phyloP scores from a whole-genome alignment of 2,888 invertebrate genomes.

The Cynaeus angustus region DNA sequence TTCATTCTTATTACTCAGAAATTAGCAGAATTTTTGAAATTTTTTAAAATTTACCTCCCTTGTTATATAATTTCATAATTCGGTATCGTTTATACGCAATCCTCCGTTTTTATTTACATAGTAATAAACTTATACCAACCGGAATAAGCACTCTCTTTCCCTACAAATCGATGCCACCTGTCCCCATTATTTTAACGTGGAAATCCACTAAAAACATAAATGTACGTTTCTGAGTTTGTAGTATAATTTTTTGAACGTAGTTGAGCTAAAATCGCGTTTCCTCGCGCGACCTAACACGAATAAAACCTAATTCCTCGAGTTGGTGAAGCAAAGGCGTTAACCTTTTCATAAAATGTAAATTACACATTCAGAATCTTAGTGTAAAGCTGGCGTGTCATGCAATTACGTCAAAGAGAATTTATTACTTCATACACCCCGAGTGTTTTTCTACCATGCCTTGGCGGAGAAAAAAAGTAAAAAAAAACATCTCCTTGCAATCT shows the following conservation, averaged over 20 bases:
- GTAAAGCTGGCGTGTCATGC: slow-evolving; percentile 45
- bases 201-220: too few species aligned
- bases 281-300: slow-evolving; percentile 9
- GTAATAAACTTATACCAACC: too few species aligned
- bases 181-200: too few species aligned
- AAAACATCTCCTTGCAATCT: slow-evolving; percentile 4
- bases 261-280: neutral
- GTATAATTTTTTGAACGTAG: neutral
- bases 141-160: too few species aligned
- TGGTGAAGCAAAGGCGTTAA: slow-evolving; percentile 52
- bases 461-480: slow-evolving; percentile 20
- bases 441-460: slow-evolving; percentile 19
- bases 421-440: slow-evolving; percentile 34
- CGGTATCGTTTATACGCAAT: too few species aligned
- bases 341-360: slow-evolving; percentile 53
- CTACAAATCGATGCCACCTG: too few species aligned
- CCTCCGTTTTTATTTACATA: too few species aligned
- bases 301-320: slow-evolving; percentile 44
- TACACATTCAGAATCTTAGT: slow-evolving; percentile 48
- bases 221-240: neutral
- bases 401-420: slow-evolving; percentile 46
- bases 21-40: neutral
- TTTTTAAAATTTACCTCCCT: too few species aligned
- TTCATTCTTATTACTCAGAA: too few species aligned
- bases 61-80: too few species aligned